Percentiles rank a stretch among this genome's conserved stretches.
These are phyloP conservation scores for Melanostoma scalare DNA, from an alignment of 2,888 invertebrate species.

Conservation along the genomic window DNA sequence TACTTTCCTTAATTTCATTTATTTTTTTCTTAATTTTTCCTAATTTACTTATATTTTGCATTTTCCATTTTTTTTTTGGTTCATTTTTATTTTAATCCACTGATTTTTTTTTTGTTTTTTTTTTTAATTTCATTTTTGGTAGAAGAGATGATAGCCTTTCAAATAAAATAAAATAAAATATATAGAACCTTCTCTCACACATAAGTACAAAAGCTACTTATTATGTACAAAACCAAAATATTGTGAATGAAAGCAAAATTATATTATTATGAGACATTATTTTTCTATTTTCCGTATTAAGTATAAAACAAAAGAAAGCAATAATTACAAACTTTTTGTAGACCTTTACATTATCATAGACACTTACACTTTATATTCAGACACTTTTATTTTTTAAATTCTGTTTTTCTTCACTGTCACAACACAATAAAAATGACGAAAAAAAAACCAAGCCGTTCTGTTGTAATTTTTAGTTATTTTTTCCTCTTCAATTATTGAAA, in stretches of 20 bases:
- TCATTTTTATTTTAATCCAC: conserved; percentile 38
- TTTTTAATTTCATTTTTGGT: conserved; percentile 15
- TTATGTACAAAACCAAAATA: conserved; percentile 55
- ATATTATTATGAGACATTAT: conserved; percentile 46
- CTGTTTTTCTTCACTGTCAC: background rate
- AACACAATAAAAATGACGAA: conserved; percentile 12
- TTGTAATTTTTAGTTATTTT: conserved; percentile 29
- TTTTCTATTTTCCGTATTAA: background rate
- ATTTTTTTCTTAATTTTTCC: conserved; percentile 42
- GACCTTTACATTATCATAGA: background rate
- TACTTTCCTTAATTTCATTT: conserved; percentile 35
- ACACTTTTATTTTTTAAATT: conserved; percentile 15
- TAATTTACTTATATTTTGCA: conserved; percentile 65
- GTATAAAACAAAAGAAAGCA: background rate
- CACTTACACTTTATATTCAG: conserved; percentile 1
- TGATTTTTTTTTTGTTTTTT: conserved; percentile 40
- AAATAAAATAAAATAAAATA: conserved; percentile 49
- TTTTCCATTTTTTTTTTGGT: conserved; percentile 59
- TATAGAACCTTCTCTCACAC: conserved; percentile 38
- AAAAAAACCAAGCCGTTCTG: conserved; percentile 7
- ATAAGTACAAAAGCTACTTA: conserved; percentile 71
- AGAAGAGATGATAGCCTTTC: conserved; percentile 45
- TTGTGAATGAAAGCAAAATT: conserved; percentile 70
- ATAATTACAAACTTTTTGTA: background rate
- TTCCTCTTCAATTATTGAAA: conserved; percentile 17